Conservation (phyloP, 2,113 vertebrate genomes). For the Bagarius yarrelli region DNA sequence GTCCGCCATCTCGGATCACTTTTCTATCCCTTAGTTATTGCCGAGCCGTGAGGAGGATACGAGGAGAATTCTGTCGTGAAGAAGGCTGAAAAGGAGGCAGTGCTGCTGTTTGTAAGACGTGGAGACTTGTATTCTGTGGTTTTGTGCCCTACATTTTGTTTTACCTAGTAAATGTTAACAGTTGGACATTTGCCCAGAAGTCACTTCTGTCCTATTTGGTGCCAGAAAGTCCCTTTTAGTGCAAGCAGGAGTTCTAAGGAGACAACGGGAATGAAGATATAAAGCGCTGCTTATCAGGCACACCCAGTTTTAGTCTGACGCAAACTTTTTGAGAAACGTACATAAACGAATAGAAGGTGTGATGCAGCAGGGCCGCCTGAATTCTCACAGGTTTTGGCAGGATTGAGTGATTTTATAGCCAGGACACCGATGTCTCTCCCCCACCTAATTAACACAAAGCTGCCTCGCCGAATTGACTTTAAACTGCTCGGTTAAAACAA, state of each 20-base stretch:
- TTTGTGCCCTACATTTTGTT: constrained; percentile 32
- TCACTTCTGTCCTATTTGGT: constrained; percentile 24
- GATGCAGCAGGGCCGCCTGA: neutral
- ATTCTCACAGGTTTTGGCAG: constrained; percentile 8
- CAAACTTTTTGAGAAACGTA: neutral
- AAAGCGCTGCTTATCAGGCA: neutral
- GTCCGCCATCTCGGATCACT: neutral
- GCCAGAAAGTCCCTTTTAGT: constrained; percentile 5
- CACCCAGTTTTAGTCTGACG: neutral
- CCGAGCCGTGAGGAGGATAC: neutral
- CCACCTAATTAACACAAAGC: constrained; percentile 50
- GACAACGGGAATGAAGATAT: neutral
- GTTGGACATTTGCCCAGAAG: constrained; percentile 29
- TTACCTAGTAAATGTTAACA: constrained; percentile 25
- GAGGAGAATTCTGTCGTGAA: neutral
- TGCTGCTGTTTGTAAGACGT: constrained; percentile 20
- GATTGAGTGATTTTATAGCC: constrained; percentile 26
- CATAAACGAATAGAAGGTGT: neutral
- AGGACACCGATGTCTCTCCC: constrained; percentile 40
- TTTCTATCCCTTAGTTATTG: neutral
- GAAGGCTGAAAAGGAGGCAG: neutral
- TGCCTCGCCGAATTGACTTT: constrained; percentile 2
- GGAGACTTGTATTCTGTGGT: constrained; percentile 6
- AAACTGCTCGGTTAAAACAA: constrained; percentile 46
- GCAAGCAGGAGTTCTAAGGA: constrained; percentile 1